Evolutionary conservation across 2,888 invertebrate genomes (phyloP), one percentile per base, ranked within the genome.

Genomic region (Aphodius granarius): DNA sequence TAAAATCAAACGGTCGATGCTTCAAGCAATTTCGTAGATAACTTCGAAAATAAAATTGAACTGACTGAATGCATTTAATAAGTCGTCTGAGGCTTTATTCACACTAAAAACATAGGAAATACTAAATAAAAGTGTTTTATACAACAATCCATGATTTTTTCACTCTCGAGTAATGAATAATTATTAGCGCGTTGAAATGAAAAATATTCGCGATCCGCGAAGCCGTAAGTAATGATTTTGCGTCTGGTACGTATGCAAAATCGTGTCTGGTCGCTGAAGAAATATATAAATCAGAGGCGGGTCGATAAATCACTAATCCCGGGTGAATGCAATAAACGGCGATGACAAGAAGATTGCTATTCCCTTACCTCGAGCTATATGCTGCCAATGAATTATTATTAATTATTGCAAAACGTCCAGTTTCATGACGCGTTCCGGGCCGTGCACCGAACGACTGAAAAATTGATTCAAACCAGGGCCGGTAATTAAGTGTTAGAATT

Each of bases 321-420:
- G 21, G 68, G 68, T 18, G 68, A 73, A 73, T 73, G 73, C 73
- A 73, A 73, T 73, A 73, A 73, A 73, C 73, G 66, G 68, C 68
- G 73, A 23, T 66, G 73, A 73, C 73, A 73, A 66, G 73, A 73
- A 73, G 73, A 73, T 73, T 72, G 72, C 72, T 63, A 72, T 72
- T 72, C 63, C 63, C 72, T 20, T 68, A 68, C 68, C 68, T 68
- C 21, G 68, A 68, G 68, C 21, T 68, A 22, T 22, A 22, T 22
- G 68, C 68, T 22, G 68, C 68, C 68, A 73, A 73, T 73, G 66
- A 73, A 66, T 73, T 73, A 66, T 66, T 73, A 73, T 73, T 73
- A 73, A 73, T 73, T 73, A 66, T 62, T 20, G 66, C 66, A 62
- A 73, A 73, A 73, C 68, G 16, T 68, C 68, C 22, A 68, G 68